Conservation (phyloP, 2,113 vertebrate genomes). For the Dipodomys spectabilis region DNA sequence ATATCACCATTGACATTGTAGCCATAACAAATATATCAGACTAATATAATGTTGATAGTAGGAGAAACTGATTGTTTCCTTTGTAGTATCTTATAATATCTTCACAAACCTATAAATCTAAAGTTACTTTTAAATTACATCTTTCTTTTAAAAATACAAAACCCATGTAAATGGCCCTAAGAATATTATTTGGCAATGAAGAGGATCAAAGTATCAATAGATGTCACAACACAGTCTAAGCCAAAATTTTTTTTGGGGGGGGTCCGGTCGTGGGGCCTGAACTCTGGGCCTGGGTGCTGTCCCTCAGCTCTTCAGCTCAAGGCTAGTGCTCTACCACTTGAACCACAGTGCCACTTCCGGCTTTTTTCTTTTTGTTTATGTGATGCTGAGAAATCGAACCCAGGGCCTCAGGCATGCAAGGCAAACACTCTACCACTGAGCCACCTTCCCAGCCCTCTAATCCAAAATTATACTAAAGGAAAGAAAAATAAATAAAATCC, state of each 20-base stretch:
- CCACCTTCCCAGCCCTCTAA: too few species aligned
- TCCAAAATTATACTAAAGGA: not conserved
- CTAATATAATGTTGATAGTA: not conserved
- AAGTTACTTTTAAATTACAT: not conserved
- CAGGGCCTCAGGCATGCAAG: too few species aligned
- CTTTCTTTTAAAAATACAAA: not conserved
- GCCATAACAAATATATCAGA: not conserved
- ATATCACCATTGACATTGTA: not conserved
- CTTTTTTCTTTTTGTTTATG: too few species aligned
- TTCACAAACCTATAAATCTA: not conserved
- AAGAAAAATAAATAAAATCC: not conserved
- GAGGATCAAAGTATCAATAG: not conserved
- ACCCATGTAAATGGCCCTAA: not conserved
- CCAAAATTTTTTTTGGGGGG: too few species aligned
- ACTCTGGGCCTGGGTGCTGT: too few species aligned
- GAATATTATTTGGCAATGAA: not conserved
- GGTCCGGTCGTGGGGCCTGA: too few species aligned
- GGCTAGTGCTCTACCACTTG: too few species aligned
- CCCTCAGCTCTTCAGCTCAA: too few species aligned
- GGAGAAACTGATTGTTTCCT: not conserved
- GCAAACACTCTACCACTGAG: too few species aligned
- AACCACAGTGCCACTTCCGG: too few species aligned
- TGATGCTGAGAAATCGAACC: too few species aligned
- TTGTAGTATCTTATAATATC: too few species aligned
- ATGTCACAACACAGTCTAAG: not conserved